These are phyloP conservation scores for Zelleria hepariella DNA, from an alignment of 2,888 invertebrate species.

Conservation along the genomic window DNA sequence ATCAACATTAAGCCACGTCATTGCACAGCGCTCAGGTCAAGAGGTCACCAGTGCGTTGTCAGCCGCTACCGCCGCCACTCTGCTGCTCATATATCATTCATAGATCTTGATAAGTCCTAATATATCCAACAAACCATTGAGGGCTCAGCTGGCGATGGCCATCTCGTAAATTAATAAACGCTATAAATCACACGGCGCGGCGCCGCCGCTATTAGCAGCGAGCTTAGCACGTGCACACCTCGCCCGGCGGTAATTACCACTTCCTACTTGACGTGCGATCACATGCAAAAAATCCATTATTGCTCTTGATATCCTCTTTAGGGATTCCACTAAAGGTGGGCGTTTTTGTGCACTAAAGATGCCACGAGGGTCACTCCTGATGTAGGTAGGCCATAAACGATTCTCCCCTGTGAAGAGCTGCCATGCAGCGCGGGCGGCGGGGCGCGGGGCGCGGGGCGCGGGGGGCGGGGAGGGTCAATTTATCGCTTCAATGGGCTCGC, in stretches of 20 bases:
- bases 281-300: not conserved
- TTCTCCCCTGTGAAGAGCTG: not conserved
- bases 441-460: conserved; percentile 9
- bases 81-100: not conserved
- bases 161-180: conserved; percentile 4
- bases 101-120: not conserved
- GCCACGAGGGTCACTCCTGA: not conserved
- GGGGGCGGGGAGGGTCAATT: conserved; percentile 13
- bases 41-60: not conserved
- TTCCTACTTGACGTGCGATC: not conserved
- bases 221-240: not conserved
- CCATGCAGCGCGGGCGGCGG: not conserved
- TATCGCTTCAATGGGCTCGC: conserved; percentile 16
- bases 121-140: not conserved
- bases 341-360: not conserved
- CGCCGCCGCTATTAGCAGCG: not conserved
- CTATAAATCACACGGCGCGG: not conserved
- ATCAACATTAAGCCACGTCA: not conserved
- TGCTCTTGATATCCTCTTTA: not conserved
- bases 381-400: not conserved
- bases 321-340: not conserved
- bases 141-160: not conserved
- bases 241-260: not conserved
- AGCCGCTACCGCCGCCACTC: not conserved
- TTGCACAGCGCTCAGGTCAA: not conserved